Evolutionary conservation across 2,113 vertebrate genomes (phyloP).

Genomic region (Colossoma macropomum): DNA sequence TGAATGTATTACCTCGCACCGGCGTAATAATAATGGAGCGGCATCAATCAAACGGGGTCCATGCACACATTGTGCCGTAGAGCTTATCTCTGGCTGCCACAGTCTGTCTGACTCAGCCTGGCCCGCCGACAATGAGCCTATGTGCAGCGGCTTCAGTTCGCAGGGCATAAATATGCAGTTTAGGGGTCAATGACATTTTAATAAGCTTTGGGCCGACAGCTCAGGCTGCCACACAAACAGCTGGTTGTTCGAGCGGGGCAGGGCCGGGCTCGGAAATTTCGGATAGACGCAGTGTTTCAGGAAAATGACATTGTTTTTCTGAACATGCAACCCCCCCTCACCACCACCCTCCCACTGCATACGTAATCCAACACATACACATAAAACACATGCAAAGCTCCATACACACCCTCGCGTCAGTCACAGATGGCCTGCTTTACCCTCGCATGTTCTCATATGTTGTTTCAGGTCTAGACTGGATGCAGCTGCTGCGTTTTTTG

Average conservation of each 20-base stretch:
- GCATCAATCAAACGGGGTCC: conserved; percentile 75
- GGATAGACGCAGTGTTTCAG: neutral
- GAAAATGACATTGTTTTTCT: conserved; percentile 38
- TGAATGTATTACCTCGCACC: conserved; percentile 73
- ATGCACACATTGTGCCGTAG: conserved; percentile 74
- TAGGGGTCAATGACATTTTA: conserved; percentile 79
- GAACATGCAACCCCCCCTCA: conserved; percentile 41
- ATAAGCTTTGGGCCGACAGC: conserved; percentile 75
- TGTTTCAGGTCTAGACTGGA: conserved; percentile 25
- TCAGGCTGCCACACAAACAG: conserved; percentile 64
- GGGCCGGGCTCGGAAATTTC: conserved; percentile 11
- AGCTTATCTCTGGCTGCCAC: conserved; percentile 80
- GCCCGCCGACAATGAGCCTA: conserved; percentile 61
- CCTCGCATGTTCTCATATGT: conserved; percentile 63
- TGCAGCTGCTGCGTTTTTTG: conserved; percentile 46
- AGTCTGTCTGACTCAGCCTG: conserved; percentile 69
- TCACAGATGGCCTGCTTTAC: conserved; percentile 42
- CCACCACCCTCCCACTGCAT: conserved; percentile 17
- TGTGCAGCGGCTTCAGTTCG: conserved; percentile 68
- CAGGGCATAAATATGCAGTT: conserved; percentile 77
- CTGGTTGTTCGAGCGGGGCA: conserved; percentile 57
- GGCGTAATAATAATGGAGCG: conserved; percentile 74
- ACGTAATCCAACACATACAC: neutral
- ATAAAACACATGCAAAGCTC: neutral
- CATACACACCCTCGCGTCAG: neutral